phyloP scores from a whole-genome alignment of 2,113 vertebrate species.

The Nyctereutes procyonoides region DNA sequence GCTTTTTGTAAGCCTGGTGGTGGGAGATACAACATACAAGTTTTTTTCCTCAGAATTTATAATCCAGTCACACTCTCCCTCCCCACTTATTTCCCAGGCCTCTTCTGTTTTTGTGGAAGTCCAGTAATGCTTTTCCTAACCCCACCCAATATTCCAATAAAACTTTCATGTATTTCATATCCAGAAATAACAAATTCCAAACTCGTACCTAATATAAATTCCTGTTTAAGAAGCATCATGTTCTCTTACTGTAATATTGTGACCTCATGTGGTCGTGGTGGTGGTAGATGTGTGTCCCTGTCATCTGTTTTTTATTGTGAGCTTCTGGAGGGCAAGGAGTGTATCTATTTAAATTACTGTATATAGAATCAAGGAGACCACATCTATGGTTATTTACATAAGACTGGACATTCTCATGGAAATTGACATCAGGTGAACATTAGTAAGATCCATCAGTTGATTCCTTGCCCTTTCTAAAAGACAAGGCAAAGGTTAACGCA shows the following conservation, averaged over 20 bases:
- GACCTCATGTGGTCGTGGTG: not conserved
- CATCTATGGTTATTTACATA: constrained; percentile 63
- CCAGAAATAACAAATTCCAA: constrained; percentile 56
- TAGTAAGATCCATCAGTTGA: not conserved
- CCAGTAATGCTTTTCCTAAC: constrained; percentile 37
- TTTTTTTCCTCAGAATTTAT: not conserved
- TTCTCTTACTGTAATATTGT: constrained; percentile 41
- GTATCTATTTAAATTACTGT: constrained; percentile 49
- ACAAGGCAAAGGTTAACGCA: not conserved
- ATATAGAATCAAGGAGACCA: constrained; percentile 52
- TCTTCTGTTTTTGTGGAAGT: constrained; percentile 18
- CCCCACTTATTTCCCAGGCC: not conserved
- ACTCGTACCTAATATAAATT: constrained; percentile 36
- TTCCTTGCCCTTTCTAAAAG: constrained; percentile 29
- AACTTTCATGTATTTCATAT: not conserved
- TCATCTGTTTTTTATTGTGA: constrained; percentile 72
- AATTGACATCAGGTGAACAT: constrained; percentile 30
- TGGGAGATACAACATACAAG: not conserved
- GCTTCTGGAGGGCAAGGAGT: constrained; percentile 14
- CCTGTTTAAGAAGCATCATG: not conserved
- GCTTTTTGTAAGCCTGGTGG: not conserved
- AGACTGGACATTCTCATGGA: constrained; percentile 16
- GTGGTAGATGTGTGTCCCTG: not conserved
- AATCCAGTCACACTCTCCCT: not conserved
- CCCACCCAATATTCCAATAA: constrained; percentile 27